A percentile compares a stretch with the other conserved stretches of the same genome.
Evolutionary conservation across 2,113 vertebrate genomes (phyloP).

Genomic region (Apodemus speciosus): DNA sequence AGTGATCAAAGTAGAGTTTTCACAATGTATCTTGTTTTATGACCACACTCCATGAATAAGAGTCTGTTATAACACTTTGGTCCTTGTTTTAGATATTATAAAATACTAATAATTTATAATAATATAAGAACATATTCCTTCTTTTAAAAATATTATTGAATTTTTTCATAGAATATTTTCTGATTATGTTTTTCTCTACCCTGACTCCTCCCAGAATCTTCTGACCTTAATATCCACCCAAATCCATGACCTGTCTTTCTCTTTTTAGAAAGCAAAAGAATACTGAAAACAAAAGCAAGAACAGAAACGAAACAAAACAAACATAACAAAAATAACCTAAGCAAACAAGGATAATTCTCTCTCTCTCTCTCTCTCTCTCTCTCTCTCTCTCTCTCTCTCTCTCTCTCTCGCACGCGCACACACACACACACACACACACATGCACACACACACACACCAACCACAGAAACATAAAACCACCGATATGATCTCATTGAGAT

Average conservation of each 20-base stretch:
- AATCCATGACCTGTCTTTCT: neutral
- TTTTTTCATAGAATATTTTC: neutral
- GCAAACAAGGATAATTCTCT: neutral
- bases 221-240: neutral
- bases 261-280: neutral
- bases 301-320: neutral
- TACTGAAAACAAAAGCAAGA: neutral
- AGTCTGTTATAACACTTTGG: neutral
- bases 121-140: neutral
- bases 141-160: neutral
- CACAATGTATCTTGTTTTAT: neutral
- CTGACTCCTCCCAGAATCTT: neutral
- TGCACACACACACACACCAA: neutral
- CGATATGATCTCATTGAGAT: neutral
- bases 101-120: neutral
- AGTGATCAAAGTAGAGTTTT: neutral
- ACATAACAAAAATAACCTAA: neutral
- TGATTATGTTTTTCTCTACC: neutral
- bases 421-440: no score
- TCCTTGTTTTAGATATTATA: neutral
- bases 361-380: no score
- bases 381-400: no score
- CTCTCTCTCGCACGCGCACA: neutral
- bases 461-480: neutral
- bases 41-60: neutral